phyloP scores from a whole-genome alignment of 1,140 invertebrate species.

The Nomia melanderi region DNA sequence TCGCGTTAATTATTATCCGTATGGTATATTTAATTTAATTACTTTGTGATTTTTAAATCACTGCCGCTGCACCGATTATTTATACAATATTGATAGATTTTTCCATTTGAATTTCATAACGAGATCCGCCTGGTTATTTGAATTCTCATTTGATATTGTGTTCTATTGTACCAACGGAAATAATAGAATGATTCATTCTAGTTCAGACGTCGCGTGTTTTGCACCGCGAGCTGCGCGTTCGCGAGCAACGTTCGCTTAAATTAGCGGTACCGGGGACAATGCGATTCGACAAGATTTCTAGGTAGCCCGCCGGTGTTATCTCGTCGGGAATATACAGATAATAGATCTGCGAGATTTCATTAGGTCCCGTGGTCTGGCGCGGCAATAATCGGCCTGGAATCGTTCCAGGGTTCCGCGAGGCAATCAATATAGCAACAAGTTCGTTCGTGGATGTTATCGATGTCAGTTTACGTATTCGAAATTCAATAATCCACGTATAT shows the following conservation, averaged over 20 bases:
- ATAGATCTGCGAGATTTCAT: neutral
- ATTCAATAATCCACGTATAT: neutral
- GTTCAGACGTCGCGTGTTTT: too few relatives aligned
- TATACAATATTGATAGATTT: too few relatives aligned
- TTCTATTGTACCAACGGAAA: too few relatives aligned
- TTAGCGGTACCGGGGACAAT: neutral
- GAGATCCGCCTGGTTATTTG: too few relatives aligned
- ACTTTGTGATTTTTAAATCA: too few relatives aligned
- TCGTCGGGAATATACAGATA: neutral
- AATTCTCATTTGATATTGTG: too few relatives aligned
- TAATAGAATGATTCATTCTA: too few relatives aligned
- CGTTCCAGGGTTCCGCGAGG: conserved; percentile 60
- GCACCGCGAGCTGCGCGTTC: too few relatives aligned
- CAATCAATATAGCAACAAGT: conserved; percentile 71
- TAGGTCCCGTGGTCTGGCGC: conserved; percentile 5
- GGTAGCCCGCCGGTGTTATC: neutral
- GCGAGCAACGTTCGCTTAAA: neutral
- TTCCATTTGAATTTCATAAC: too few relatives aligned
- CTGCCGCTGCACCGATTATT: too few relatives aligned
- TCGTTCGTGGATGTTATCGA: conserved; percentile 10
- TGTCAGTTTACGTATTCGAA: conserved; percentile 1
- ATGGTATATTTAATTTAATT: too few relatives aligned
- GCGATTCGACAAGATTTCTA: neutral
- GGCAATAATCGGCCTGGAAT: conserved; percentile 60
- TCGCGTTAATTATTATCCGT: too few relatives aligned